Conservation (phyloP, 1,140 invertebrate species). For the Zaprionus vittiger region DNA sequence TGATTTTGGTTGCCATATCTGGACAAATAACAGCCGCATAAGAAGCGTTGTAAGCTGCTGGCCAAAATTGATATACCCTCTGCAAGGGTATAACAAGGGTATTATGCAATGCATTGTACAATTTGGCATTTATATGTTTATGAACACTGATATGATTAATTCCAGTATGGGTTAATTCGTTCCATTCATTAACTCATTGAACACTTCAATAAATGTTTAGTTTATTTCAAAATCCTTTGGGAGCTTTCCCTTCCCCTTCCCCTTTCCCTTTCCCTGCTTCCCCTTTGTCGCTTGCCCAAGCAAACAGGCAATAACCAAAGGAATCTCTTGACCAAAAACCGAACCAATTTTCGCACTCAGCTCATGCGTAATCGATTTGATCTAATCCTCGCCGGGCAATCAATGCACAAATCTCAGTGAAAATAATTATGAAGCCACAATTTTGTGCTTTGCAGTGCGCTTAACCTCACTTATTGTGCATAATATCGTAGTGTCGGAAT, state of each 20-base stretch:
- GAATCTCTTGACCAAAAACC: not conserved
- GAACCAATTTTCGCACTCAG: not conserved
- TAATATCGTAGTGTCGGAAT: not conserved
- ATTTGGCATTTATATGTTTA: no score
- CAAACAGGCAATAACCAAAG: not conserved
- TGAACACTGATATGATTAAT: no score
- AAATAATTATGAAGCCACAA: slow-evolving; percentile 6
- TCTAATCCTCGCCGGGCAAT: not conserved
- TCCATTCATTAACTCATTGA: not conserved
- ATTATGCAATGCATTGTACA: no score
- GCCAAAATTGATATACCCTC: no score
- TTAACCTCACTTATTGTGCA: slow-evolving; percentile 4
- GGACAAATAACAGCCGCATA: no score
- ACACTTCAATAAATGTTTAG: not conserved
- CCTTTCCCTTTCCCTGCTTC: no score
- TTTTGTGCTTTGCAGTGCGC: not conserved
- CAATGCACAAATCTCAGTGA: slow-evolving; percentile 1
- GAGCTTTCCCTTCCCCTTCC: accelerated
- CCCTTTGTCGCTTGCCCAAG: not conserved
- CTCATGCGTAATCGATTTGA: not conserved
- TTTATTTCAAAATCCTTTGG: not conserved
- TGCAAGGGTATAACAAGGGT: no score
- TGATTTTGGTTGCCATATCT: no score
- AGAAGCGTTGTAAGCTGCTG: no score
- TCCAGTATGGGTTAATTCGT: no score